Conservation (phyloP, 2,888 invertebrate species). For the Phortica magna region DNA sequence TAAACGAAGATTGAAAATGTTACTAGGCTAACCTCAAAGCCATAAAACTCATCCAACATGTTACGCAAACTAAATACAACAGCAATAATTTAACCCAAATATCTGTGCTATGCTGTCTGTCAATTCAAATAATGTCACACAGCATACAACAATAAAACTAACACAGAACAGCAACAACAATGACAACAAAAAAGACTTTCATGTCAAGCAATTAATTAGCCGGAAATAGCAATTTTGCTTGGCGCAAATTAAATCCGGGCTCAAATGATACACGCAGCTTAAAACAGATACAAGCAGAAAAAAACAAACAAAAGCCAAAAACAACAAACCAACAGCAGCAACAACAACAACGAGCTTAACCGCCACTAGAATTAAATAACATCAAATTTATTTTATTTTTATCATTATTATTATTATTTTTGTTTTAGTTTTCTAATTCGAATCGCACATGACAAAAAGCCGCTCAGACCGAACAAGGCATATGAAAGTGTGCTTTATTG, state of each 20-base stretch:
- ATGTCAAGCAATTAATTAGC: conserved; percentile 36
- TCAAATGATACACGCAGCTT: not conserved
- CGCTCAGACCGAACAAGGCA: not conserved
- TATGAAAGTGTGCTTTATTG: not conserved
- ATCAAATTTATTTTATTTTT: not conserved
- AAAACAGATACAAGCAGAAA: not conserved
- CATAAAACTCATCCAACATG: no score
- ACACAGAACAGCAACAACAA: conserved; percentile 9
- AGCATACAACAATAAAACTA: not conserved
- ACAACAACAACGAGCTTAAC: not conserved
- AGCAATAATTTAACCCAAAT: no score
- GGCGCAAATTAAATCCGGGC: not conserved
- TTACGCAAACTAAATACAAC: no score
- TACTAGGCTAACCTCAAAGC: no score
- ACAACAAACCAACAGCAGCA: not conserved
- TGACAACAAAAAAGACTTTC: conserved; percentile 1
- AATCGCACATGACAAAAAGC: not conserved
- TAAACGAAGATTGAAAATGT: no score
- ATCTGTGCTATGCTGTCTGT: no score
- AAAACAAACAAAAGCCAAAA: no score
- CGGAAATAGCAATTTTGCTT: conserved; percentile 48
- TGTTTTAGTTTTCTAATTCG: not conserved
- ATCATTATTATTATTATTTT: not conserved
- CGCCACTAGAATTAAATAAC: not conserved
- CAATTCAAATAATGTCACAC: not conserved